These are phyloP conservation scores for Tenebrosternarchus preto DNA, from an alignment of 2,113 vertebrate genomes.

Conservation along the genomic window DNA sequence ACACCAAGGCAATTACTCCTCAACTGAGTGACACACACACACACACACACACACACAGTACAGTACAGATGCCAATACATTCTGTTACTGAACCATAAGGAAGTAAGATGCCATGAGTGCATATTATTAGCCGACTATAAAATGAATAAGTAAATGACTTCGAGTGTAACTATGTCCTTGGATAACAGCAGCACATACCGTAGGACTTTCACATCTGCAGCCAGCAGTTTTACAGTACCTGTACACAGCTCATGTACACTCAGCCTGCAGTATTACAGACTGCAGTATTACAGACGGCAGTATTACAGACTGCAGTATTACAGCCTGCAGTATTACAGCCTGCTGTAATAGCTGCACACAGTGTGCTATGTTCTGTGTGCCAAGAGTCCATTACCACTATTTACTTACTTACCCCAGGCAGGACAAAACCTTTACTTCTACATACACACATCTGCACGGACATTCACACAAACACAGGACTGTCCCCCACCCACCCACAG, in stretches of 20 bases:
- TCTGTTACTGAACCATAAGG: no score
- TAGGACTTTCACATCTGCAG: slow-evolving; percentile 67
- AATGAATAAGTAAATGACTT: no score
- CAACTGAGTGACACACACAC: slow-evolving; percentile 43
- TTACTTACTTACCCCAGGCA: slow-evolving; percentile 59
- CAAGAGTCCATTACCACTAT: slow-evolving; percentile 58
- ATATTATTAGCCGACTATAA: no score
- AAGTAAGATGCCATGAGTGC: no score
- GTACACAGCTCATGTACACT: no score
- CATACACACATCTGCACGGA: slow-evolving; percentile 25
- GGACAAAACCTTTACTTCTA: slow-evolving; percentile 45
- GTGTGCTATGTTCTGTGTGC: slow-evolving; percentile 55
- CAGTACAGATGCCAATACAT: no score
- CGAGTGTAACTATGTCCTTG: no score
- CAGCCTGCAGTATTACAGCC: slow-evolving; percentile 56
- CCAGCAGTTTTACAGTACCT: no score
- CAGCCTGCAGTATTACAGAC: no score
- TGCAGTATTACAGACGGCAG: no score
- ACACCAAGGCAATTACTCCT: slow-evolving; percentile 65
- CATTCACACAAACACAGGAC: not conserved
- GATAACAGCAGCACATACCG: no score
- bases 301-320: slow-evolving; percentile 6
- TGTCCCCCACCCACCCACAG: not conserved
- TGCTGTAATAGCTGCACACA: slow-evolving; percentile 51
- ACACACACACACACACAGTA: slow-evolving; percentile 28